Percentiles rank a stretch among this genome's conserved stretches.
These are phyloP conservation scores for Holacanthus passer DNA, from an alignment of 2,113 vertebrate species.

Conservation along the genomic window DNA sequence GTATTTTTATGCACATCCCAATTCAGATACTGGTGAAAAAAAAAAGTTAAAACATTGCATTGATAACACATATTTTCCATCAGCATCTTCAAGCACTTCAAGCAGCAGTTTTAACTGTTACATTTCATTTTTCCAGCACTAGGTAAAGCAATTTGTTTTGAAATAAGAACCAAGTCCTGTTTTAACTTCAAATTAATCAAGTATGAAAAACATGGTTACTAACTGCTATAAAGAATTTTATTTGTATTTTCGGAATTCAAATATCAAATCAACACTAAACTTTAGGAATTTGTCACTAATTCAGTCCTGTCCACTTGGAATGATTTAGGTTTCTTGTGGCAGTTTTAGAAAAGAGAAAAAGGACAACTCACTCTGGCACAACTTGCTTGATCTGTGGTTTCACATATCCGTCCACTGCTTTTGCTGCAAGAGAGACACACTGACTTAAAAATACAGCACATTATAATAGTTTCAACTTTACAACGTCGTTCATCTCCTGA, in stretches of 20 bases:
- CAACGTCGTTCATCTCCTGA: background rate
- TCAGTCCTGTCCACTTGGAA: background rate
- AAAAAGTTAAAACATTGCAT: no score
- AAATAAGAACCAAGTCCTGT: background rate
- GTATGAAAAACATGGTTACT: background rate
- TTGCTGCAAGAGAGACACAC: constrained; percentile 82
- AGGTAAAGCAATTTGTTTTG: background rate
- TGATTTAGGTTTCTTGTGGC: no score
- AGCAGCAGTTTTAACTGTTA: no score
- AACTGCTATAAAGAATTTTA: background rate
- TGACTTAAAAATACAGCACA: background rate
- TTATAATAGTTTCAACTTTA: background rate
- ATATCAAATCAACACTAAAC: background rate
- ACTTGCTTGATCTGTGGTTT: constrained; percentile 99
- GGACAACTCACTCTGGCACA: constrained; percentile 93
- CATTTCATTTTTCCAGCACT: no score
- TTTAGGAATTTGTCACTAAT: background rate
- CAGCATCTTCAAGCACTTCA: no score
- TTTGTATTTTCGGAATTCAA: background rate
- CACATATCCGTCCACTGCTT: constrained; percentile 94
- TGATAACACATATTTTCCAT: no score
- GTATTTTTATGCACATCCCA: background rate
- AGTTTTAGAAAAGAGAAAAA: background rate
- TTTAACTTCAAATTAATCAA: background rate
- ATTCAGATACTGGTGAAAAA: background rate